Conservation (phyloP, 2,888 invertebrate genomes). For the Nycteola revayana region DNA sequence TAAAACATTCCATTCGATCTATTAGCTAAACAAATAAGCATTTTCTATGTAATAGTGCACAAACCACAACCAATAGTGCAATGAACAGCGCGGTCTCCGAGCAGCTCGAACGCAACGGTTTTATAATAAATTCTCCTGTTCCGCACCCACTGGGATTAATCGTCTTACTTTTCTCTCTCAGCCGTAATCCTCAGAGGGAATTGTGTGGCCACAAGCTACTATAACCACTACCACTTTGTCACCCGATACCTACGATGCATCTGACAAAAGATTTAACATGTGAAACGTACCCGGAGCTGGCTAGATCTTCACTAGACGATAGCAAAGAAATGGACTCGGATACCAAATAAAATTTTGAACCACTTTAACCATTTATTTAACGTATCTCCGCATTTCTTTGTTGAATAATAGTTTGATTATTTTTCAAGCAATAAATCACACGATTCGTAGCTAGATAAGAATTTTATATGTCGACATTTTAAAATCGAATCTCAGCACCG, state of each 20-base stretch:
- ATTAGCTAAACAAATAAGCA: slow-evolving; percentile 16
- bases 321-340: slow-evolving; percentile 27
- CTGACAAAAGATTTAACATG: slow-evolving; percentile 34
- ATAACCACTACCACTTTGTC: slow-evolving; percentile 51
- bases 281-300: slow-evolving; percentile 16
- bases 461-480: slow-evolving; percentile 27
- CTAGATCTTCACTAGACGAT: slow-evolving; percentile 26
- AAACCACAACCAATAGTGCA: slow-evolving; percentile 50
- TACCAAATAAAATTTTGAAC: slow-evolving; percentile 28
- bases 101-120: slow-evolving; percentile 61
- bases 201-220: slow-evolving; percentile 67
- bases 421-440: slow-evolving; percentile 32
- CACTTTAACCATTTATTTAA: slow-evolving; percentile 30
- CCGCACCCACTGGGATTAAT: slow-evolving; percentile 75
- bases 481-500: slow-evolving; percentile 26
- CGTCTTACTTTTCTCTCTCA: slow-evolving; percentile 78
- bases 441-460: slow-evolving; percentile 23
- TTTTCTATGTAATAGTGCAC: slow-evolving; percentile 35
- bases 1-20: background rate
- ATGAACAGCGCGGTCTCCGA: slow-evolving; percentile 34
- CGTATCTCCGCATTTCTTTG: slow-evolving; percentile 23
- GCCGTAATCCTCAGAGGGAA: slow-evolving; percentile 72
- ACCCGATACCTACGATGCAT: slow-evolving; percentile 33
- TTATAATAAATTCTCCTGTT: slow-evolving; percentile 76
- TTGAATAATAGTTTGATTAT: slow-evolving; percentile 37